Evolutionary conservation across 2,113 vertebrate species (phyloP).

Genomic region (Tragelaphus buxtoni): DNA sequence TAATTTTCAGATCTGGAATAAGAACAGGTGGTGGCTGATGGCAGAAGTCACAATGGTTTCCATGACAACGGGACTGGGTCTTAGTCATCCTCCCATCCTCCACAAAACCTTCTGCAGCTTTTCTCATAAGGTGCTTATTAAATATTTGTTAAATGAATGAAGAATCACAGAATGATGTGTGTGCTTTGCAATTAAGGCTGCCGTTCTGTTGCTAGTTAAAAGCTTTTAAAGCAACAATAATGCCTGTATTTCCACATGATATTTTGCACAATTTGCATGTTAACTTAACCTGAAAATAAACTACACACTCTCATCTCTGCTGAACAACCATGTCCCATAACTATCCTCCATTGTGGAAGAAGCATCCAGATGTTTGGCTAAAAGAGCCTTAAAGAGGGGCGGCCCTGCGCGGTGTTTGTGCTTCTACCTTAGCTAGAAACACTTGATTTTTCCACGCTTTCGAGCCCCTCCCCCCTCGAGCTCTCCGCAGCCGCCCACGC

Average conservation of each 20-base stretch:
- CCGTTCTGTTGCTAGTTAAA: slow-evolving; percentile 42
- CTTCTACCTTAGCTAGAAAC: neutral
- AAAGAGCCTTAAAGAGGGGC: neutral
- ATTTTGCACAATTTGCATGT: slow-evolving; percentile 66
- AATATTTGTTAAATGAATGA: slow-evolving; percentile 72
- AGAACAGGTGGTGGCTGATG: slow-evolving; percentile 71
- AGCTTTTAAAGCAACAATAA: slow-evolving; percentile 67
- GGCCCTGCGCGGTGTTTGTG: too few species aligned
- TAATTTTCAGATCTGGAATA: slow-evolving; percentile 70
- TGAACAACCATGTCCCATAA: neutral
- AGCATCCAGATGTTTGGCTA: neutral
- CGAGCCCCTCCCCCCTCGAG: neutral
- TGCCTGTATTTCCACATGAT: slow-evolving; percentile 61
- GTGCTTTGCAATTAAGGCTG: slow-evolving; percentile 63
- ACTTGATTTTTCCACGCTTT: neutral
- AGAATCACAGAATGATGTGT: slow-evolving; percentile 47
- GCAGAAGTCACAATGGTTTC: slow-evolving; percentile 70
- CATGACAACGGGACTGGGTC: slow-evolving; percentile 59
- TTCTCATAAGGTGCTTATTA: slow-evolving; percentile 71
- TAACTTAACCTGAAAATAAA: slow-evolving; percentile 61
- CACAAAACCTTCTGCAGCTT: slow-evolving; percentile 61
- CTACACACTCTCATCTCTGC: neutral
- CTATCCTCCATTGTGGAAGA: neutral
- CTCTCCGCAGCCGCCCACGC: neutral
- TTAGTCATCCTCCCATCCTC: slow-evolving; percentile 70